Percentiles rank a stretch among this genome's conserved stretches.
These are phyloP conservation scores for Mercenaria mercenaria DNA, from an alignment of 1,140 invertebrate genomes.

Conservation along the genomic window DNA sequence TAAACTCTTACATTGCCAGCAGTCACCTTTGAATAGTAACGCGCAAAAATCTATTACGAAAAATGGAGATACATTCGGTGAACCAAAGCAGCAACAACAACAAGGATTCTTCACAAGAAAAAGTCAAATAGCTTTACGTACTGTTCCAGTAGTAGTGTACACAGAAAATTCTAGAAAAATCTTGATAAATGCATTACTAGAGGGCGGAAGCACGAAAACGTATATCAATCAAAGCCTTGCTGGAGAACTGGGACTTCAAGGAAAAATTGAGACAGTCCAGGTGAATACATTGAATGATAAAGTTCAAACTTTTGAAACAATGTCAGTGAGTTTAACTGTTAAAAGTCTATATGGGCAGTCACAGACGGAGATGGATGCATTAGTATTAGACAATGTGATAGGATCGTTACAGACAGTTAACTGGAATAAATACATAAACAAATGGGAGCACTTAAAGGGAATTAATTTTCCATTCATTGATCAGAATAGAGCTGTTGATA, in stretches of 20 bases:
- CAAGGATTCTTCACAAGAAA: background rate
- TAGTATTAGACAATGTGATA: conserved; percentile 55
- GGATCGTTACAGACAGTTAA: conserved; percentile 48
- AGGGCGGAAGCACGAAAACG: conserved; percentile 66
- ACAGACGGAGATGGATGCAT: background rate
- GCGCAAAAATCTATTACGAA: background rate
- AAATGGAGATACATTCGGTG: background rate
- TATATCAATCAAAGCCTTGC: conserved; percentile 66
- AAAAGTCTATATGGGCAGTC: conserved; percentile 29
- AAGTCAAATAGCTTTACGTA: conserved; percentile 52
- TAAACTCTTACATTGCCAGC: background rate
- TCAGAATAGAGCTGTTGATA: background rate
- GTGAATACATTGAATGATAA: conserved; percentile 66
- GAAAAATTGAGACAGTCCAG: conserved; percentile 43
- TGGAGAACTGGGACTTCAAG: conserved; percentile 56
- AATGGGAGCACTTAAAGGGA: conserved; percentile 45
- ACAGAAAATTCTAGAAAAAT: background rate
- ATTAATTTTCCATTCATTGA: conserved; percentile 28
- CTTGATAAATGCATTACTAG: conserved; percentile 21
- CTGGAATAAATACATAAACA: conserved; percentile 42
- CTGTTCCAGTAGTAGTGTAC: conserved; percentile 61
- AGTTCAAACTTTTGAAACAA: conserved; percentile 64
- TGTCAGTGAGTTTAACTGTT: conserved; percentile 57
- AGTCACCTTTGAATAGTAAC: no score
- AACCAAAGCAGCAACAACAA: background rate